Conservation (phyloP, 2,797 vertebrate genomes). For the Manis crassicaudata region DNA sequence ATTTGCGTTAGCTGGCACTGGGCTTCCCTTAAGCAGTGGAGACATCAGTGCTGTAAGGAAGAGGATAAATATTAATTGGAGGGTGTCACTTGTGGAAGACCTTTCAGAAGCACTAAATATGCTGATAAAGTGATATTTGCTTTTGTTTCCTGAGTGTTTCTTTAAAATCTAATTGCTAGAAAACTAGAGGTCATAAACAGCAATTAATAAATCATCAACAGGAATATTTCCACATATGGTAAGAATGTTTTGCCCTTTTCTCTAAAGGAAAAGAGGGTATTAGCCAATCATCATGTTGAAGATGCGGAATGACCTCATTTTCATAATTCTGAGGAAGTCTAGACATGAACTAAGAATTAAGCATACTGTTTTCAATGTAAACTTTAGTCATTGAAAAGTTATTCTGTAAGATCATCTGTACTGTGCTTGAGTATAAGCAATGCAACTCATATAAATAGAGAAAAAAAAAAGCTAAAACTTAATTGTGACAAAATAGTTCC, state of each 20-base stretch:
- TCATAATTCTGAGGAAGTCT: constrained; percentile 76
- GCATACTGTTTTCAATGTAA: constrained; percentile 60
- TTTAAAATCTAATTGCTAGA: constrained; percentile 86
- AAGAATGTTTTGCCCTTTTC: constrained; percentile 70
- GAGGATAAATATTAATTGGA: constrained; percentile 83
- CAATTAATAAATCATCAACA: constrained; percentile 82
- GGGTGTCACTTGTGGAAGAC: constrained; percentile 76
- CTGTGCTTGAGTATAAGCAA: background rate
- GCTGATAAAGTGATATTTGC: constrained; percentile 77
- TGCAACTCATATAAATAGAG: background rate
- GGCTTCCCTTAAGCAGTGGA: constrained; percentile 68
- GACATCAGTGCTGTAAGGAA: constrained; percentile 62
- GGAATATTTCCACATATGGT: constrained; percentile 80
- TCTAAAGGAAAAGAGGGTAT: constrained; percentile 76
- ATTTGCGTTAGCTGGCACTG: constrained; percentile 60
- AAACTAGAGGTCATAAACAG: constrained; percentile 79
- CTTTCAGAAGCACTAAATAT: constrained; percentile 72
- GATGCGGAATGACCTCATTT: constrained; percentile 78
- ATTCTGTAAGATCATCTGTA: constrained; percentile 23
- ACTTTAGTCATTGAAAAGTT: constrained; percentile 61
- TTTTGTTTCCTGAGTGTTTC: constrained; percentile 83
- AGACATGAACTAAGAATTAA: background rate
- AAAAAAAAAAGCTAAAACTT: background rate
- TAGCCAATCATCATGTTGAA: constrained; percentile 73
- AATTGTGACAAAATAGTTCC: background rate